Conservation (phyloP, 2,797 vertebrate genomes). For the Sebastiscus tertius region DNA sequence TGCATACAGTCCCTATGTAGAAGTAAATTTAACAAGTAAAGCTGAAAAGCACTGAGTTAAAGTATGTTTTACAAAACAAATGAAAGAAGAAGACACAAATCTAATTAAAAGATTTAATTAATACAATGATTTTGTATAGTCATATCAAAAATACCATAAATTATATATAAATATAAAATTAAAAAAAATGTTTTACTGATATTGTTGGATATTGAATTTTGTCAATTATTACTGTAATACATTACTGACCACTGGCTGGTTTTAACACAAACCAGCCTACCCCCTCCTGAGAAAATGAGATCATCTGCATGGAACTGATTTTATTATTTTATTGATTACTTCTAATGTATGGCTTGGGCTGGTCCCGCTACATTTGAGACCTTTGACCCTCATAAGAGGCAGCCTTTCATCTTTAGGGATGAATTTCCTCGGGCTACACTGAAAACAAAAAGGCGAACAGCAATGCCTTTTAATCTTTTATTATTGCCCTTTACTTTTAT, state of each 20-base stretch:
- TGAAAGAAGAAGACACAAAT: no score
- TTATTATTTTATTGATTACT: background rate
- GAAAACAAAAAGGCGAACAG: background rate
- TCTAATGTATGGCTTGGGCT: background rate
- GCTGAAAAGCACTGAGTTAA: background rate
- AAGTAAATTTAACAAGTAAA: background rate
- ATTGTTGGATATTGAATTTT: background rate
- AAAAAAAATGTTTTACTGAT: background rate
- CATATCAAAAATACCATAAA: background rate
- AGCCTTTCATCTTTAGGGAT: background rate
- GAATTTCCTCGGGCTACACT: background rate
- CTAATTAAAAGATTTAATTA: no score
- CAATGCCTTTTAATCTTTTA: background rate
- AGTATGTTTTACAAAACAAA: background rate
- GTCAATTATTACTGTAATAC: background rate
- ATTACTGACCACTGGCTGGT: background rate
- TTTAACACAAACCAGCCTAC: background rate
- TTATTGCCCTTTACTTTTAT: background rate
- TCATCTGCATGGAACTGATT: constrained; percentile 10
- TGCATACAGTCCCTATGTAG: background rate
- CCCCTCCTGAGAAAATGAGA: background rate
- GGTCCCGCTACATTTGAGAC: background rate
- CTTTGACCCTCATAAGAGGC: background rate
- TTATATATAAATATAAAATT: background rate
- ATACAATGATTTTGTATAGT: background rate